Evolutionary conservation across 2,113 vertebrate genomes (phyloP), one percentile per base, ranked within the genome.

Genomic region (Pygoscelis adeliae): DNA sequence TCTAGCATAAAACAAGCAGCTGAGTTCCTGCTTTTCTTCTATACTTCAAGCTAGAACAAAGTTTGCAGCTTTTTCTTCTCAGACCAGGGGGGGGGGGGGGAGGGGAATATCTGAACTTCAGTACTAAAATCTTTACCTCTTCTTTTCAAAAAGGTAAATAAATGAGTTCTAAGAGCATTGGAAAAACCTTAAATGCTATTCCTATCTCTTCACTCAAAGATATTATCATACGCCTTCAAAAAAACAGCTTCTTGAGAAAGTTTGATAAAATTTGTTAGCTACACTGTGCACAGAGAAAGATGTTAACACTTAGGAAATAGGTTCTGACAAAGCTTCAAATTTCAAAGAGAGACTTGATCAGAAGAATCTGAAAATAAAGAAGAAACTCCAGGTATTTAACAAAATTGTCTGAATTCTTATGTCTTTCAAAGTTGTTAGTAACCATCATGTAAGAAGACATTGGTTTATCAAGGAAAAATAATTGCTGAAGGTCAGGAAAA

Each of bases 381-480:
- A 55, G 26, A 78, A 89, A 89, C 6, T 8, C 36, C 6, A 72
- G 18, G 6, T 25, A 89, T 40, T 80, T 34, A 93, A 76, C 15
- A 83, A 76, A 93, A 44, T 19, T 23, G 9, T 44, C 27, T 83
- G 56, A 69, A 85, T 56, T 78, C 44, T 73, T 69, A 59, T 1
- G 7, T 53, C 69, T 70, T 84, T 59, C 52, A 81, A 56, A 53
- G 8, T 58, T 73, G 5, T 46, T 74, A 21, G 6, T 67, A 82
- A 71, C 0, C 0, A 56, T 21, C 50, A 53, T 1, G 2, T 47
- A 86, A 36, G 15, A 78, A 5, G 17, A n/a, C 23, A 50, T 0
- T 29, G 38, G 13, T 77, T 94, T 89, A 87, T 7, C 0, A 0
- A 69, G 42, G 6, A 77, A 88, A 90, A 93, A 85, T 34, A 80